Base-by-base conservation (phyloP, 2,888 invertebrate genomes). In the Apeira syringaria region DNA sequence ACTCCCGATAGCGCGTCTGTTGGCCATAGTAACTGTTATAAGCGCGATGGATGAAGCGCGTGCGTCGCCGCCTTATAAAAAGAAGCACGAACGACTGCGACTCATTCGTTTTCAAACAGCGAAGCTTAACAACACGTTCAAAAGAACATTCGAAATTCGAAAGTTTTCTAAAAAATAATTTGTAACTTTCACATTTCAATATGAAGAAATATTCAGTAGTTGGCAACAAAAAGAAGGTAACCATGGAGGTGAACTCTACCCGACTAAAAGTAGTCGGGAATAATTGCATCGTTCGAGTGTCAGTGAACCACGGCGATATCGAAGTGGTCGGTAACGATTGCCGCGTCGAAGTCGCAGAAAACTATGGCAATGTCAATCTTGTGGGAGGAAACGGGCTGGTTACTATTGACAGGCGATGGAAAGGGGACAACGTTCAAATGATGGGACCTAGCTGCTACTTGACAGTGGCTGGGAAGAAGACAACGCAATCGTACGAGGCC, bases 181-280 rank as follows among this genome's bases (percentile, higher is more conserved):
- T 31, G 18, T 8, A 42, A 46, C 38, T 50, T 44, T 36, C 33
- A 13, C 47, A 37, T 42, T 38, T 15, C 39, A 83, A 72, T 64
- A 89, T 89, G 88, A 88, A 89, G 70, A 77, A 74, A 36, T 88
- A 88, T 60, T 84, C 86, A 32, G 68, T 89, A 18, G 72, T 89
- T 44, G 88, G 88, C 11, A 86, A 89, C 68, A 89, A 87, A 68
- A 89, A 88, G 75, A 89, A 86, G 62, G 87, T 89, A 47, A 88
- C 87, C 17, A 86, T 88, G 86, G 85, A 85, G 45, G 67, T 61
- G 7, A 88, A 88, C 48, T 70, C 69, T 6, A 74, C 82, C 0
- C 71, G 70, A 3, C 61, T 89, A 9, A 88, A 83, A 66, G 77
- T 89, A 3, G 79, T 89, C 29, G 88, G 88, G 0, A 89, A 87